Conservation (phyloP, 2,113 vertebrate genomes). For the Coregonus clupeaformis region DNA sequence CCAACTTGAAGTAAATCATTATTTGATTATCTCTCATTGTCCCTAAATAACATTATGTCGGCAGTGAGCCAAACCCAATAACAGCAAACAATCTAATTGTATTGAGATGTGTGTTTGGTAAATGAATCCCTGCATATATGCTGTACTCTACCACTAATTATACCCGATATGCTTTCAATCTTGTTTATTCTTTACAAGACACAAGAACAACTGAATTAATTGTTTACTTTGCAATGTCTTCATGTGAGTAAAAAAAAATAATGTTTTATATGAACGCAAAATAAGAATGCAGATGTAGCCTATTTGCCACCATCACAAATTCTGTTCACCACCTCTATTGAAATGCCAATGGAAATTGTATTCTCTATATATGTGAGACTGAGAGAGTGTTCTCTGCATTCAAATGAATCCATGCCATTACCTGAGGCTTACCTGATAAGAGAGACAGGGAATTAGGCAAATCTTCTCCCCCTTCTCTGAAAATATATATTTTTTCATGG, state of each 20-base stretch:
- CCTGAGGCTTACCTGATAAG: not conserved
- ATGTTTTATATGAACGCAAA: too few relatives aligned
- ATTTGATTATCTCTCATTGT: not conserved
- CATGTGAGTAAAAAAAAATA: too few relatives aligned
- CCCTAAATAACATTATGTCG: not conserved
- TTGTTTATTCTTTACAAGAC: not conserved
- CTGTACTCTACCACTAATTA: not conserved
- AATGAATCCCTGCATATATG: not conserved
- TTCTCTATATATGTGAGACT: not conserved
- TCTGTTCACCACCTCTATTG: not conserved
- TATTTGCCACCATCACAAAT: not conserved
- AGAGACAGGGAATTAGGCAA: not conserved
- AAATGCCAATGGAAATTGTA: not conserved
- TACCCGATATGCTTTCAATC: not conserved
- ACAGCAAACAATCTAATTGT: not conserved
- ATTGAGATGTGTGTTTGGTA: not conserved
- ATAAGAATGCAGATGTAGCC: too few relatives aligned
- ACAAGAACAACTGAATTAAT: not conserved
- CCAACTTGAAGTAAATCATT: too few relatives aligned
- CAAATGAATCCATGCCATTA: not conserved
- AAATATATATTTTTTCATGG: not conserved
- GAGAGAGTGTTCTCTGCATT: not conserved
- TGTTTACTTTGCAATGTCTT: too few relatives aligned
- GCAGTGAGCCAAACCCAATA: not conserved
- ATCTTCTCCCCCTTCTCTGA: not conserved